Base-by-base conservation (phyloP, 2,888 invertebrate genomes). In the Cremastinae sp. region DNA sequence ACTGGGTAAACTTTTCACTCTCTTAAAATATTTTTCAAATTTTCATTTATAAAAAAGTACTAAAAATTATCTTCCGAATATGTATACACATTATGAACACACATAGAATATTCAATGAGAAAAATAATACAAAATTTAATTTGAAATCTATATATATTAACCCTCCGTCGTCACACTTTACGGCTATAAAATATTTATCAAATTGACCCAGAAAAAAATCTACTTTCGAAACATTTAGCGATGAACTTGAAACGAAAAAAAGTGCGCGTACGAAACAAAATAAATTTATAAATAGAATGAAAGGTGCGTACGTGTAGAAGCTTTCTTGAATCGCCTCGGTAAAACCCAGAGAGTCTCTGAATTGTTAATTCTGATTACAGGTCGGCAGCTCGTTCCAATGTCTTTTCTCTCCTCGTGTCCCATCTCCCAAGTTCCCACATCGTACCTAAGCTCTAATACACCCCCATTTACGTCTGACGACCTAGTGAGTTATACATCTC, bases 321-420 rank as follows among this genome's bases (percentile, higher is more conserved):
- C 35, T 16, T 35, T 16, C 51, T 62, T 12, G 35, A 45, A 59
- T 65, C 62, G 35, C 49, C 66, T 49, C 59, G 39, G 69, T 73
- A 73, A 73, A 68, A 69, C 5, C 2, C 5, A 28, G 43, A 73
- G 72, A 72, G 77, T 76, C 80, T 79, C 79, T 84, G 84, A 84
- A 84, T 85, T 84, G 83, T 85, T 84, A 85, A 84, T 85, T 84
- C 80, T 84, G 84, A 85, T 85, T 84, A 83, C 75, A 77, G 75
- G 77, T 78, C 74, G 28, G 28, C 66, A 58, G 10, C 74, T 22
- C 45, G 64, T 61, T 65, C 59, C 69, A 58, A 45, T 49, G 56
- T 68, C 61, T 64, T 56, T 59, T 18, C 72, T 28, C 43, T 64
- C 76, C 71, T 74, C 72, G 45, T 66, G 22, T 53, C n/a, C 35